Evolutionary conservation across 2,888 invertebrate genomes (phyloP).

Genomic region (Coleophora flavipennella): DNA sequence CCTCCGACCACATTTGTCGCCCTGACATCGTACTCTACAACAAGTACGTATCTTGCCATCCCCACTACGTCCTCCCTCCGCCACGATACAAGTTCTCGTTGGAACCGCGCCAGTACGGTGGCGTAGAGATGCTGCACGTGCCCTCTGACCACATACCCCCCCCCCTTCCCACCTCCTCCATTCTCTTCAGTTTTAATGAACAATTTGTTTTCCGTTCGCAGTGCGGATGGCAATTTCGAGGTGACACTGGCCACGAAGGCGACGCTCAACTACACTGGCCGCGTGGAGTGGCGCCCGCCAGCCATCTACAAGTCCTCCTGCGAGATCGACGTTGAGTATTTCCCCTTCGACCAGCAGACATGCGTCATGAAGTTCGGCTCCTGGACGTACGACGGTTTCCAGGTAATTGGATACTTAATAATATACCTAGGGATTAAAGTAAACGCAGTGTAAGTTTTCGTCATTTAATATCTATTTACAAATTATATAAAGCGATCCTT

Average conservation of each 20-base stretch:
- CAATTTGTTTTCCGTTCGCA: too few species aligned
- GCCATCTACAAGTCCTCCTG: slow-evolving; percentile 96
- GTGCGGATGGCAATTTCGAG: slow-evolving; percentile 94
- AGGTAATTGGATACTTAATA: slow-evolving; percentile 70
- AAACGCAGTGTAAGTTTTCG: too few species aligned
- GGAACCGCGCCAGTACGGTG: slow-evolving; percentile 96
- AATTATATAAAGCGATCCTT: too few species aligned
- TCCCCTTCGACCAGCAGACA: slow-evolving; percentile 94
- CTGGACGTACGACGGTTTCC: slow-evolving; percentile 96
- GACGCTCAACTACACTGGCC: slow-evolving; percentile 89
- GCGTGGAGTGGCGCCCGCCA: slow-evolving; percentile 95
- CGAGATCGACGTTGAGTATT: slow-evolving; percentile 93
- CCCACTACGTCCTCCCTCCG: not conserved
- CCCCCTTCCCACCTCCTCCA: too few species aligned
- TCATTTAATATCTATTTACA: too few species aligned
- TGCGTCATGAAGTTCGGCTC: slow-evolving; percentile 95
- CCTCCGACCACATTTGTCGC: slow-evolving; percentile 96
- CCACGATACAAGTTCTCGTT: slow-evolving; percentile 83
- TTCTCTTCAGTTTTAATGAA: too few species aligned
- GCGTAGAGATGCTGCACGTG: slow-evolving; percentile 95
- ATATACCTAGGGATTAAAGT: too few species aligned
- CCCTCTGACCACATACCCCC: slow-evolving; percentile 90
- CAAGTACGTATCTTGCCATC: slow-evolving; percentile 75
- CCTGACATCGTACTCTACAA: slow-evolving; percentile 97
- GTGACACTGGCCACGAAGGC: slow-evolving; percentile 92